Percentiles rank a stretch among this genome's conserved stretches.
Conservation (phyloP, 2,113 vertebrate species). For the Orthonyx spaldingii region DNA sequence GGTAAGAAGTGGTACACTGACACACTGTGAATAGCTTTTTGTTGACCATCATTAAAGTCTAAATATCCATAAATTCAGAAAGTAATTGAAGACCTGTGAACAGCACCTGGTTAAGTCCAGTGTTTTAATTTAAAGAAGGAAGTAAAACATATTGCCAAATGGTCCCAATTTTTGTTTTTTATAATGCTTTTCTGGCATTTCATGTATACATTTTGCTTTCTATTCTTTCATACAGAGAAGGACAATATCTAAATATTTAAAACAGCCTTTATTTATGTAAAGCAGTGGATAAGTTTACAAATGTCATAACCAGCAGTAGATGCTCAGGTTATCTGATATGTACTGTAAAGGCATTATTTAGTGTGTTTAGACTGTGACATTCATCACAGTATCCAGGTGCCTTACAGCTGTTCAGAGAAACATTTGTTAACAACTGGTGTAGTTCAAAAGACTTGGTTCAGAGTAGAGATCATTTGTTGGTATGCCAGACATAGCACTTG, state of each 20-base stretch:
- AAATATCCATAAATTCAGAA: not conserved
- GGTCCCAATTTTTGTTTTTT: not conserved
- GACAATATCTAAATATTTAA: not conserved
- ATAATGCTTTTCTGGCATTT: not conserved
- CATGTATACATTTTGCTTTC: not conserved
- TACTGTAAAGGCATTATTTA: not conserved
- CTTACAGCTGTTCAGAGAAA: conserved; percentile 1
- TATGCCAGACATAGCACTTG: not conserved
- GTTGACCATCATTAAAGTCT: not conserved
- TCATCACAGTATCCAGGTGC: not conserved
- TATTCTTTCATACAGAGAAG: not conserved
- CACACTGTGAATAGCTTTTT: not conserved
- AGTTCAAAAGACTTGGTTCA: not conserved
- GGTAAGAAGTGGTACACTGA: not conserved
- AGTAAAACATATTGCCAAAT: not conserved
- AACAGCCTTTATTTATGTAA: not conserved
- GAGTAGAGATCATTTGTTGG: not conserved
- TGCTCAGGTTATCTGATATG: not conserved
- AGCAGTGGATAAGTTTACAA: not conserved
- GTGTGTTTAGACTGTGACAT: not conserved
- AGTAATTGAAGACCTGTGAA: not conserved
- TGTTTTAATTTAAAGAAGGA: not conserved
- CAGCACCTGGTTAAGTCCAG: not conserved
- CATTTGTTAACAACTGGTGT: not conserved
- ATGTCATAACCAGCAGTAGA: not conserved